Base-by-base conservation (phyloP, 2,797 vertebrate species). In the Trachurus trachurus region DNA sequence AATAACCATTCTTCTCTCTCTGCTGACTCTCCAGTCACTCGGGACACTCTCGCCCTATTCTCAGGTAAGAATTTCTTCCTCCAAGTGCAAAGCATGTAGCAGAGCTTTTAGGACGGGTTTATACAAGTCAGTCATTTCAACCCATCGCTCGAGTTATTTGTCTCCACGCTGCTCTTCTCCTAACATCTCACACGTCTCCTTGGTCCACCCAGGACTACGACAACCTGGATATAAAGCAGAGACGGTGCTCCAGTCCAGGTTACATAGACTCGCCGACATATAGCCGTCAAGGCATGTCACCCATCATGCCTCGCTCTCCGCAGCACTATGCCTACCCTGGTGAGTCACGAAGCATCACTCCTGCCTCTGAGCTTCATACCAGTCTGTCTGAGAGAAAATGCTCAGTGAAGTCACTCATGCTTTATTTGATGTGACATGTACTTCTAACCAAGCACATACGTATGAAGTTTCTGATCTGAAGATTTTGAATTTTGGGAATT, bases 21-120 rank as follows among this genome's bases (percentile, higher is more conserved):
- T 88, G 47, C 87, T 81, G 54, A 37, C 85, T 84, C 79, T 92
- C 17, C 89, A 98, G 97, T 97, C 97, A 65, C 94, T 98, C 81
- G 96, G 97, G 85, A 97, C 96, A 0, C 95, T 98, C 86, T 98
- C 97, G 87, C 96, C 96, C 0, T 97, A 97, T 93, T 98, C 97
- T 12, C 97, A 98, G 97, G 97, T 98, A 95, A 96, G 79, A 54
- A 19, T 65, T 62, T 67, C 44, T n/a, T 59, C 5, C 49, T 57
- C 44, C 10, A 26, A 21, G n/a, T 5, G 0, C 57, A 34, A 3
- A 34, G 5, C 5, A 34, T 73, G 16, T 34, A 60, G 6, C 57
- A 52, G 19, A 75, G 39, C 26, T 56, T 37, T 70, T 47, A 12
- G 3, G 44, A 71, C 56, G 1, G 62, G 79, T 86, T 66, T 15